Evolutionary conservation across 1,140 invertebrate species (phyloP).

Genomic region (Telenomus remus): DNA sequence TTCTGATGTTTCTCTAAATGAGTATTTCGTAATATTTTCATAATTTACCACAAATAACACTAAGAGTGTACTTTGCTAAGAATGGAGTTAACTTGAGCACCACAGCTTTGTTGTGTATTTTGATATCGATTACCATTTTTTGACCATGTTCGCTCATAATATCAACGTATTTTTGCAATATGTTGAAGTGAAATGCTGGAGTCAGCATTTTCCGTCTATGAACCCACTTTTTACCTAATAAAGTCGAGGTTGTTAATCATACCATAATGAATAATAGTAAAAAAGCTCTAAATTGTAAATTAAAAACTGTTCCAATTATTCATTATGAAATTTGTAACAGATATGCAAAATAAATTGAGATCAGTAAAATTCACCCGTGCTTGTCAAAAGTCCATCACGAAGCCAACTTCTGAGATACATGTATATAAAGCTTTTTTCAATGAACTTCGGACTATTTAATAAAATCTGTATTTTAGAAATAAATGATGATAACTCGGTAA

Average conservation of each 20-base stretch:
- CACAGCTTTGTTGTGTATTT: slow-evolving; percentile 57
- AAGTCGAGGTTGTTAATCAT: too few species aligned
- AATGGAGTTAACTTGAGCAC: slow-evolving; percentile 78
- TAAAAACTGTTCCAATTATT: too few species aligned
- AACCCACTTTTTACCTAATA: slow-evolving; percentile 85
- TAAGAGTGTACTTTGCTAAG: slow-evolving; percentile 83
- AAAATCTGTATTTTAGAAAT: not conserved
- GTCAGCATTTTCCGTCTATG: slow-evolving; percentile 86
- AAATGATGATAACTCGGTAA: too few species aligned
- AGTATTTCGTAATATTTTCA: too few species aligned
- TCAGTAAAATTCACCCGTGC: slow-evolving; percentile 6
- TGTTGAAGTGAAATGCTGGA: slow-evolving; percentile 92
- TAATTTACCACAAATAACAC: slow-evolving; percentile 84
- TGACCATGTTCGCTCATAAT: slow-evolving; percentile 55
- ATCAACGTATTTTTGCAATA: slow-evolving; percentile 84
- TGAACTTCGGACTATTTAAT: slow-evolving; percentile 15
- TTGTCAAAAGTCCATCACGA: slow-evolving; percentile 7
- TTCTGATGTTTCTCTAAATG: too few species aligned
- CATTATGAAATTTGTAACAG: too few species aligned
- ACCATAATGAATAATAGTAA: too few species aligned
- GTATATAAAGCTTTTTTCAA: slow-evolving; percentile 27
- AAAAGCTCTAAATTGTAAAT: too few species aligned
- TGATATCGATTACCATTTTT: slow-evolving; percentile 24
- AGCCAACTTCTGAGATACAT: slow-evolving; percentile 11
- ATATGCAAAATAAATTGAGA: too few species aligned